Conservation (phyloP, 2,888 invertebrate species). For the Archips crataeganus region DNA sequence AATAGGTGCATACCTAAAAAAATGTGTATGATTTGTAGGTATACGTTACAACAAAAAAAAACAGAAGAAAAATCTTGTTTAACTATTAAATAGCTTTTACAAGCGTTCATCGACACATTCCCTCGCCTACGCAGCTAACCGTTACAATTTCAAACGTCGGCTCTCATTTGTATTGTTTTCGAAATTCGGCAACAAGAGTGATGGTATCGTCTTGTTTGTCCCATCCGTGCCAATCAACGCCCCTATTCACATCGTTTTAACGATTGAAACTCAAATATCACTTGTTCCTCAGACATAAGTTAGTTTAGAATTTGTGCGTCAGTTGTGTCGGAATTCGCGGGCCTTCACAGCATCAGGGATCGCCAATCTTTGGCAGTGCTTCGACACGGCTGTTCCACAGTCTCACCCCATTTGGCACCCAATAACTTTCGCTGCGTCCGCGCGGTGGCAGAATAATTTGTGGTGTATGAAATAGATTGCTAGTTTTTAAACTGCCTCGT, state of each 20-base stretch:
- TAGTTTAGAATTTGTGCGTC: slow-evolving; percentile 75
- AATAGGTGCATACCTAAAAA: too few species aligned
- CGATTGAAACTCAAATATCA: neutral
- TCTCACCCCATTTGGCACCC: slow-evolving; percentile 81
- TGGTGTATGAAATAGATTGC: slow-evolving; percentile 44
- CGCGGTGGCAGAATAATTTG: slow-evolving; percentile 71
- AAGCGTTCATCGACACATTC: slow-evolving; percentile 26
- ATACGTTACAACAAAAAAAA: neutral
- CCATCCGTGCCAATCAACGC: neutral
- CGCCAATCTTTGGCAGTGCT: slow-evolving; percentile 69
- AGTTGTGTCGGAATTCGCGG: slow-evolving; percentile 67
- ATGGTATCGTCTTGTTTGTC: slow-evolving; percentile 47
- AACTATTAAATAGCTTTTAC: neutral
- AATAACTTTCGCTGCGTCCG: slow-evolving; percentile 67
- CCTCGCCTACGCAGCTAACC: slow-evolving; percentile 33
- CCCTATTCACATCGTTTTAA: neutral
- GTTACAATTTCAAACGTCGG: slow-evolving; percentile 54
- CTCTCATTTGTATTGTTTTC: slow-evolving; percentile 64
- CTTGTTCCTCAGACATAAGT: slow-evolving; percentile 59
- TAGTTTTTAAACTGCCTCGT: slow-evolving; percentile 29
- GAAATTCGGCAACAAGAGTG: slow-evolving; percentile 70
- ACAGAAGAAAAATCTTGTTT: neutral
- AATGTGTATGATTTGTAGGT: neutral
- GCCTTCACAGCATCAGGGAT: slow-evolving; percentile 52
- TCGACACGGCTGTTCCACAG: slow-evolving; percentile 73